Base-by-base conservation (phyloP, 2,888 invertebrate genomes). In the Lepidocyrtoides sp. region DNA sequence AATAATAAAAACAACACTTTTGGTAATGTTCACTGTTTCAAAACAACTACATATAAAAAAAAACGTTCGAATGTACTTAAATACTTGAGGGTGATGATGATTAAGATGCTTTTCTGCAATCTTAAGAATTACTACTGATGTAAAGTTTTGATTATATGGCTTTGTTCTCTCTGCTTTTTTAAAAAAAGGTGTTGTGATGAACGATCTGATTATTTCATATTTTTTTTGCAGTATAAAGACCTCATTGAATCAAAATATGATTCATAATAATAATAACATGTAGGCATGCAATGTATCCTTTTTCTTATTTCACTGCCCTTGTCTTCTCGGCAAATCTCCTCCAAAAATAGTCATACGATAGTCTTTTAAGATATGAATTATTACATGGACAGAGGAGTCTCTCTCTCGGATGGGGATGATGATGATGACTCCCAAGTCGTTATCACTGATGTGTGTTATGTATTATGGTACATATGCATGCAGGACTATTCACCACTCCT, bases 341-440 rank as follows among this genome's bases (percentile, higher is more conserved):
- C 88, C 88, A 88, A 88, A 88, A 88, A 88, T 88, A 88, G 88
- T 79, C 88, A 81, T 44, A 41, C 63, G 81, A 69, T 81, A 63
- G 81, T 81, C 51, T 14, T 66, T 88, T 69, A n/a, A 81, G 29
- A 23, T 44, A 60, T 86, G 86, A 32, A 29, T 41, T 48, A 14
- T 36, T 69, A 69, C 36, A 69, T 69, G 69, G 69, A 69, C 69
- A 69, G 36, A 36, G 51, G 51, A 23, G 29, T 75, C 29, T 51
- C 17, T 69, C 36, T 36, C 29, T 26, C 12, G 36, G 36, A 36
- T 36, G 36, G 12, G 17, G 41, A 72, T 12, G 54, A 79, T 36
- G 60, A 57, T 81, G 60, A 81, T 41, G 41, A 60, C 36, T 81
- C 60, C 57, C 79, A 81, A 57, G 41, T 81, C 60, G 57, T 81